These are phyloP conservation scores for Porites lobata DNA, from an alignment of 92 coral and sea anemone genomes.

Conservation along the genomic window DNA sequence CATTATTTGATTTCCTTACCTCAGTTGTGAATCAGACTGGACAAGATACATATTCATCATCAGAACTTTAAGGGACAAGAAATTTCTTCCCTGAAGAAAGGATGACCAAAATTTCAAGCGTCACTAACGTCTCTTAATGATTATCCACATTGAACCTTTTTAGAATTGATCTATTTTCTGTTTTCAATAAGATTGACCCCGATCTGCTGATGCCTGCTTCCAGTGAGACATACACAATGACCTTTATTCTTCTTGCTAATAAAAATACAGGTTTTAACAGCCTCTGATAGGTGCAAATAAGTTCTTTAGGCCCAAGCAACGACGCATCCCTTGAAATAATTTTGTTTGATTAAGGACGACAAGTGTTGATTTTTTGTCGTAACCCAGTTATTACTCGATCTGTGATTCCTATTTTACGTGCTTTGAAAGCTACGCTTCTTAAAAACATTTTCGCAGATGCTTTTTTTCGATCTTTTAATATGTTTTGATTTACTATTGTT, in stretches of 20 bases:
- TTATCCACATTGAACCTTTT: no score
- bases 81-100: no score
- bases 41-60: not conserved
- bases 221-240: not conserved
- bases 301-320: conserved; percentile 19
- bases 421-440: no score
- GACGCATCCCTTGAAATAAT: not conserved
- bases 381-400: not conserved
- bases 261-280: not conserved
- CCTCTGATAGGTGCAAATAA: conserved; percentile 10
- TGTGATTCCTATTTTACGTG: no score
- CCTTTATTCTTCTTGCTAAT: not conserved
- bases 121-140: no score
- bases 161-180: not conserved
- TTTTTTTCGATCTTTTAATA: no score
- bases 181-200: conserved; percentile 1
- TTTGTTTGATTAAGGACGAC: conserved; percentile 1
- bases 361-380: not conserved
- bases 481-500: no score
- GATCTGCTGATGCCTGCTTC: not conserved
- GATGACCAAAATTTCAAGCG: no score
- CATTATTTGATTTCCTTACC: not conserved
- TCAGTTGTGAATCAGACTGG: not conserved
- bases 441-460: no score
- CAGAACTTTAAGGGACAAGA: no score